Percentiles rank a stretch among this genome's conserved stretches.
These are phyloP conservation scores for Sciurus niger DNA, from an alignment of 2,113 vertebrate species.

Conservation along the genomic window DNA sequence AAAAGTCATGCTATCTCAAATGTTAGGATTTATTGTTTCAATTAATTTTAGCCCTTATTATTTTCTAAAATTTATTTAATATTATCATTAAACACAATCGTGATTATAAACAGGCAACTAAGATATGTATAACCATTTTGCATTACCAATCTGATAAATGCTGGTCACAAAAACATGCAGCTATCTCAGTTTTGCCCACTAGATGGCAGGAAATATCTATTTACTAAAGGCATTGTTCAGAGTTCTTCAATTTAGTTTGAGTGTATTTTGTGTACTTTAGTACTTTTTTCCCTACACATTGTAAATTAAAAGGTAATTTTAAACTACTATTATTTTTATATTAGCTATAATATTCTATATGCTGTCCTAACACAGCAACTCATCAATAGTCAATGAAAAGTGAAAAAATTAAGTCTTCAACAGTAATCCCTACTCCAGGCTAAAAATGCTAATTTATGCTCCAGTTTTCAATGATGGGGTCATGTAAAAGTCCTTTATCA, in stretches of 20 bases:
- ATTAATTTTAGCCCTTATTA: not conserved
- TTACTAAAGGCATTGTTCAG: slow-evolving; percentile 13
- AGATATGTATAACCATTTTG: not conserved
- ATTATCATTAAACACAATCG: not conserved
- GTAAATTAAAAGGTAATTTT: slow-evolving; percentile 12
- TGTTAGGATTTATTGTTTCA: not conserved
- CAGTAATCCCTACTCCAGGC: not conserved
- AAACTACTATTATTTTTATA: not conserved
- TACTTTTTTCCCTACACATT: not conserved
- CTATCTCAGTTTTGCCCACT: slow-evolving; percentile 50
- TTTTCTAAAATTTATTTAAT: not conserved
- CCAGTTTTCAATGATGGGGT: not conserved
- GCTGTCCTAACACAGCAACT: not conserved
- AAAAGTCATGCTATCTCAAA: not conserved
- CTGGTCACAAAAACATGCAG: not conserved
- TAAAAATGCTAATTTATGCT: slow-evolving; percentile 10
- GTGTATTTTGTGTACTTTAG: not conserved
- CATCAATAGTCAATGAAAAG: not conserved
- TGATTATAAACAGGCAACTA: not conserved
- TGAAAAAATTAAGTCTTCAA: slow-evolving; percentile 32
- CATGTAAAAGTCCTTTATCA: not conserved
- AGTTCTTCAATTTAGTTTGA: not conserved
- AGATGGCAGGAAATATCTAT: slow-evolving; percentile 77
- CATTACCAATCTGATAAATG: not conserved
- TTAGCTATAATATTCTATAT: not conserved